Base-by-base conservation (phyloP, 2,888 invertebrate genomes). In the Germaria angustata region DNA sequence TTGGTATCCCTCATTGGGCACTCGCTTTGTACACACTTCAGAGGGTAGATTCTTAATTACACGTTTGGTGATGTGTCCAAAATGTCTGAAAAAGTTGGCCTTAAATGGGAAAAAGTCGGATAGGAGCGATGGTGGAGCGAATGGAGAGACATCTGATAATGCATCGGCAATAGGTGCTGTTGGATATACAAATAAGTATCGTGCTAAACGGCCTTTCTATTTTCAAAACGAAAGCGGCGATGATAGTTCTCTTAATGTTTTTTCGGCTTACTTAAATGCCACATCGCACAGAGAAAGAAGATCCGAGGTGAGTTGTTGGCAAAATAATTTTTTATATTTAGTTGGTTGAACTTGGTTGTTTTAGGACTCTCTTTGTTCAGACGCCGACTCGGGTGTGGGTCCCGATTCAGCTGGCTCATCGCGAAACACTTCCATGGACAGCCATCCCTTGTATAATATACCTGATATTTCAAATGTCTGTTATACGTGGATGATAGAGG, bases 1-100 rank as follows among this genome's bases (percentile, higher is more conserved):
- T 91, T 99, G 99, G 99, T 99, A 98, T 90, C 99, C 98, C 0
- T 97, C 97, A 0, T 92, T 98, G 72, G 99, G 99, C 20, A 98
- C 98, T 0, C 94, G 99, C 46, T 99, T 99, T 92, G 98, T 98
- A 2, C 99, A 99, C 90, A 99, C 99, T 0, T 98, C 98, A 0
- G 98, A 98, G 87, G 99, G 99, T 0, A 95, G 97, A 87, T 96
- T 98, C 90, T 92, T 99, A 44, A 97, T 99, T 66, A 99, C 98
- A 0, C 93, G 99, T 9, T 91, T 99, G 72, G 96, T 99, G 83
- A 96, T 98, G 0, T 99, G 99, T 89, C 96, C 97, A 0, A 94
- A 94, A 28, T 99, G 99, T 89, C 92, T 98, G 59, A 91, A 92
- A n/a, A 91, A 92, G 87, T 80, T 90, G 65, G 59, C 86, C 5